Evolutionary conservation across 2,888 invertebrate genomes (phyloP).

Genomic region (Trichopria drosophilae): DNA sequence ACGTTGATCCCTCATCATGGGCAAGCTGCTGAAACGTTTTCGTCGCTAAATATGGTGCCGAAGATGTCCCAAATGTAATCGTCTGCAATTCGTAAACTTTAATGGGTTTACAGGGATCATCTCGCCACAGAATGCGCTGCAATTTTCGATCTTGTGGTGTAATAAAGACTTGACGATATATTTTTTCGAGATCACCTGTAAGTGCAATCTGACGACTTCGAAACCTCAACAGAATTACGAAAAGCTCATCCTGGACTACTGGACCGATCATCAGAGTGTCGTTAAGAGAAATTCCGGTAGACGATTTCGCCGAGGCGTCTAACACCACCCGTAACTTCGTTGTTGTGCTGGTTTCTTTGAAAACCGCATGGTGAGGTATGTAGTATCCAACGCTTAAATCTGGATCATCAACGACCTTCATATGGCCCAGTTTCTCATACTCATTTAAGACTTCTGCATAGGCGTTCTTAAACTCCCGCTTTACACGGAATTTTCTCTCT

Average conservation of each 20-base stretch:
- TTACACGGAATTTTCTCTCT: constrained; percentile 17
- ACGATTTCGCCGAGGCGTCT: constrained; percentile 33
- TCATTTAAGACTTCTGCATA: constrained; percentile 24
- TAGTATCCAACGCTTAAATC: constrained; percentile 22
- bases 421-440: constrained; percentile 25
- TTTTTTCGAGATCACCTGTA: constrained; percentile 21
- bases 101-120: neutral
- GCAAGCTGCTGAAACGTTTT: constrained; percentile 22
- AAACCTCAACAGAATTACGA: constrained; percentile 30
- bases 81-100: constrained; percentile 22
- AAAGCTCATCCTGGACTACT: constrained; percentile 36
- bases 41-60: constrained; percentile 25
- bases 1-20: neutral
- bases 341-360: constrained; percentile 28
- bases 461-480: constrained; percentile 6
- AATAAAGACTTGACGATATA: constrained; percentile 26
- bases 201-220: constrained; percentile 9
- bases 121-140: constrained; percentile 26
- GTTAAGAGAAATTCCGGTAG: constrained; percentile 28
- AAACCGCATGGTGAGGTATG: constrained; percentile 43
- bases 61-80: constrained; percentile 21
- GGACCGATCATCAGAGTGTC: constrained; percentile 34
- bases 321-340: constrained; percentile 39
- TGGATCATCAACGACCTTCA: constrained; percentile 2
- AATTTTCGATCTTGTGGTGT: constrained; percentile 25